Evolutionary conservation across 2,888 invertebrate genomes (phyloP), one percentile per base, ranked within the genome.

Genomic region (Catocala fraxini): DNA sequence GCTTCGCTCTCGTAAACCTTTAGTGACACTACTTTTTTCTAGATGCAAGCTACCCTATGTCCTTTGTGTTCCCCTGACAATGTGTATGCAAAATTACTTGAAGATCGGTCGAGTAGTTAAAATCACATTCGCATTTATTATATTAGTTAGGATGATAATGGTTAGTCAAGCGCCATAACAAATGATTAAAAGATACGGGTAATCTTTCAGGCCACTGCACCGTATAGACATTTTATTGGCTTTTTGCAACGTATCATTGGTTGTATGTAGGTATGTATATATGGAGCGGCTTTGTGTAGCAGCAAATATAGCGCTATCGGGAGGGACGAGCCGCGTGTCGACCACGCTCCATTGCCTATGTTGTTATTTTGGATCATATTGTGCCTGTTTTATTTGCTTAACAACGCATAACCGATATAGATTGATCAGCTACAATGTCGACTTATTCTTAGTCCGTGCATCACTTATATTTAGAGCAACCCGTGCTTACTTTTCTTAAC

Each of bases 171-270:
- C 1, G 25, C 25, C 25, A 25, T 25, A 25, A 25, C 25, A 25
- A 25, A 25, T 25, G 1, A 25, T 25, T 25, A 25, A 25, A 25
- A 25, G 25, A 81, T 84, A 82, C 81, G 70, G 70, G 69, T 84
- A 83, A 86, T 83, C 83, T 81, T 61, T 69, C 71, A 69, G 79
- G 74, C 77, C 68, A 78, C 84, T 81, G 35, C 80, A 85, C 68
- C 66, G 68, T 73, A 79, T 81, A 81, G 87, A 79, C 68, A 75
- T 85, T 89, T 89, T 87, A 90, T 87, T 83, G 81, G 77, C 76
- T 83, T 88, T 84, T 82, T 82, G 80, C 80, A 77, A 68, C 71
- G 71, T 77, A 68, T 82, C 75, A 81, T 86, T 83, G 80, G 79
- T 75, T 58, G 68, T 51, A 65, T 77, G 76, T 77, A 71, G 63